Base-by-base conservation (phyloP, 2,113 vertebrate species). In the Notarius lentiginosus region DNA sequence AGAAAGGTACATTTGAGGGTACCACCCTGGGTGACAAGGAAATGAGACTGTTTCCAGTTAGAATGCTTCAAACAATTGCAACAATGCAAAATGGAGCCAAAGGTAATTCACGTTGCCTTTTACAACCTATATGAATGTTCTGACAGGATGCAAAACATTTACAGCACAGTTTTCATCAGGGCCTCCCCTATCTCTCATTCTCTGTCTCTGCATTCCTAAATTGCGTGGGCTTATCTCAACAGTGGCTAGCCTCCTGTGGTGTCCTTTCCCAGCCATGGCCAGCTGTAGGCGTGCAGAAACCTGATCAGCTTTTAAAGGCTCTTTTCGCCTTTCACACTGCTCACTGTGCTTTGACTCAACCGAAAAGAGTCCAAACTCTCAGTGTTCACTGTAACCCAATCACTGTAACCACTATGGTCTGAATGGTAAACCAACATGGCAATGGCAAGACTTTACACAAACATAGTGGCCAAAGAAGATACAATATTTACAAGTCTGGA, bases 401-500 rank as follows among this genome's bases (percentile, higher is more conserved):
- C 41, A 56, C 86, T 84, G 91, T 87, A 84, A 79, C 89, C 86
- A 88, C 85, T 80, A 75, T 9, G 22, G 56, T 80, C 83, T 92
- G 87, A 91, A 90, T 92, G 84, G 91, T 90, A 91, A 91, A 88
- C 82, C 87, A 90, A 88, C 89, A 86, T 87, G 80, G 51, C 22
- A 27, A 56, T 65, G 41, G 61, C 34, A 34, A 20, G 51, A 60
- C 65, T 65, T 8, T 80, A 30, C 60, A 73, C 83, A 18, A 63
- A 91, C 82, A 91, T 90, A 90, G 86, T 70, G 85, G 56, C 30
- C 27, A n/a, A 22, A 47, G 10, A 20, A 10, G 77, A 80, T 22
- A 14, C 47, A 47, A 81, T 61, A 61, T 81, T 61, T 47, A 24
- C 2, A 1, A 0, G 12, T 34, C 79, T 61, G 56, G 17, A 80